Evolutionary conservation across 2,888 invertebrate genomes (phyloP).

Genomic region (Chymomyza amoena): DNA sequence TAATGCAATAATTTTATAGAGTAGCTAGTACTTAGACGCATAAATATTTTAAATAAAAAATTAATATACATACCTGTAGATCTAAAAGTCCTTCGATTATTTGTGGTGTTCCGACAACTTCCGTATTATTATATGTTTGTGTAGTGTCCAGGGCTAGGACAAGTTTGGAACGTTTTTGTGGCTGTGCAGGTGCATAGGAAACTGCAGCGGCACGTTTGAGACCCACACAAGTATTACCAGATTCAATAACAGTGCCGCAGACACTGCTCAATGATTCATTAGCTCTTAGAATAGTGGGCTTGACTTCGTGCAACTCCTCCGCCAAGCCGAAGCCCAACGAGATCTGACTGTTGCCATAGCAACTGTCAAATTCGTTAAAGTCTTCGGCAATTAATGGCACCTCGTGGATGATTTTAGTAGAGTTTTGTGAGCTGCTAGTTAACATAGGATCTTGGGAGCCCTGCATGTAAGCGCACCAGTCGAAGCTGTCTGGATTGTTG

Average conservation of each 20-base stretch:
- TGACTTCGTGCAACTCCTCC: constrained; percentile 19
- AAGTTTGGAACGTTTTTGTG: constrained; percentile 57
- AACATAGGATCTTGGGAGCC: constrained; percentile 40
- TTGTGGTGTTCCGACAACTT: background rate
- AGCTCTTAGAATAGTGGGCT: background rate
- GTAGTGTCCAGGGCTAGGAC: constrained; percentile 37
- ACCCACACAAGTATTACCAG: constrained; percentile 11
- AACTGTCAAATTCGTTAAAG: constrained; percentile 34
- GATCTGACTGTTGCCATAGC: constrained; percentile 38
- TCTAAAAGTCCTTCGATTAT: constrained; percentile 28
- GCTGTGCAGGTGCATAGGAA: constrained; percentile 28
- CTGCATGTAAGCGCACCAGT: constrained; percentile 22
- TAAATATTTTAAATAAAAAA: background rate
- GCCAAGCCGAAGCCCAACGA: constrained; percentile 42
- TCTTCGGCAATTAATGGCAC: constrained; percentile 40
- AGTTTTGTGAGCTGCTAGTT: constrained; percentile 23
- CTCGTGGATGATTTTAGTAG: constrained; percentile 40
- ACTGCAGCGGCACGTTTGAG: constrained; percentile 50
- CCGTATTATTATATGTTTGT: background rate
- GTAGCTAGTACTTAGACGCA: no score
- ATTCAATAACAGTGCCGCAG: background rate
- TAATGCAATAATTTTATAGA: no score
- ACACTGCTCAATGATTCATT: constrained; percentile 5
- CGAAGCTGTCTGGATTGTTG: background rate
- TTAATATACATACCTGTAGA: constrained; percentile 17